phyloP scores from a whole-genome alignment of 1,140 invertebrate species.

The Pectinophora gossypiella region DNA sequence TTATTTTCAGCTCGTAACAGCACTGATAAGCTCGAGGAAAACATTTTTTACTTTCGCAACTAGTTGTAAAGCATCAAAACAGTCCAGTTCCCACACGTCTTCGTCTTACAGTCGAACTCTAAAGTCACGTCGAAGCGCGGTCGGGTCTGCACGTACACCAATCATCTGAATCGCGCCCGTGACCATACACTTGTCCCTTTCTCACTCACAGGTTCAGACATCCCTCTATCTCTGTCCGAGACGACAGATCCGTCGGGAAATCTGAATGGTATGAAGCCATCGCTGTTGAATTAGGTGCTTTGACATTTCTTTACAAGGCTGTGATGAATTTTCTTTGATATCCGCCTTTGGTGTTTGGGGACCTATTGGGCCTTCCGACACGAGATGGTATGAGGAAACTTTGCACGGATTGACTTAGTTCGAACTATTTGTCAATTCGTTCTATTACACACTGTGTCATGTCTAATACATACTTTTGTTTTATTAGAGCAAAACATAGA shows the following conservation, averaged over 20 bases:
- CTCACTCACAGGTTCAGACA: conserved; percentile 8
- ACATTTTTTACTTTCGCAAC: too few relatives aligned
- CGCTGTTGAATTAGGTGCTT: conserved; percentile 61
- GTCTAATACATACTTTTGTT: too few relatives aligned
- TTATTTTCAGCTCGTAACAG: too few relatives aligned
- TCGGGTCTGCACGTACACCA: conserved; percentile 65
- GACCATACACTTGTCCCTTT: conserved; percentile 48
- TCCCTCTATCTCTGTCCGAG: conserved; percentile 22
- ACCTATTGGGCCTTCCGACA: neutral
- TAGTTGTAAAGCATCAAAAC: conserved; percentile 41
- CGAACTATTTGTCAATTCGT: too few relatives aligned
- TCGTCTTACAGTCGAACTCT: conserved; percentile 33
- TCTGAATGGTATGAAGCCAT: conserved; percentile 60
- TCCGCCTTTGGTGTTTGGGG: conserved; percentile 16
- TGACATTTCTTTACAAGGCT: conserved; percentile 63
- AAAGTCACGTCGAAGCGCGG: conserved; percentile 68
- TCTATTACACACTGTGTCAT: too few relatives aligned
- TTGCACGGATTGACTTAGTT: too few relatives aligned
- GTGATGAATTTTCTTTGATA: conserved; percentile 62
- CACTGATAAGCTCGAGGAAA: too few relatives aligned
- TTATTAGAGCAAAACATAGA: too few relatives aligned
- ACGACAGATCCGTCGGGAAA: conserved; percentile 60
- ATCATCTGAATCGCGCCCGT: conserved; percentile 67
- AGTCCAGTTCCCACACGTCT: conserved; percentile 8
- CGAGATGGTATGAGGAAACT: too few relatives aligned